phyloP scores from a whole-genome alignment of 2,113 vertebrate species.

The Peromyscus maniculatus region DNA sequence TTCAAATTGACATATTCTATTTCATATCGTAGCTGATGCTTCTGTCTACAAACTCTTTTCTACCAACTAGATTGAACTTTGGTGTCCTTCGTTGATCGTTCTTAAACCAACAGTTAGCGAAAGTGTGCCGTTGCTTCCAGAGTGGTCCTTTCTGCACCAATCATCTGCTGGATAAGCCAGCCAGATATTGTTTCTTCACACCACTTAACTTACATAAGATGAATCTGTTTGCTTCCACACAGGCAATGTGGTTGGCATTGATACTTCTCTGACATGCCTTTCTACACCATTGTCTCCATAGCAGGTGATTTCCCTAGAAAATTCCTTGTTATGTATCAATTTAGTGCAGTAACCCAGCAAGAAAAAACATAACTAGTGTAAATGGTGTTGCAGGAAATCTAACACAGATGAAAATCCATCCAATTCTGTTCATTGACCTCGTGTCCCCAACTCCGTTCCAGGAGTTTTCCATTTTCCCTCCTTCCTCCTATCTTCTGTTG shows the following conservation, averaged over 20 bases:
- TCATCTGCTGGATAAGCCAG: not conserved
- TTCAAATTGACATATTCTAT: not conserved
- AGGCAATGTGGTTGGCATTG: not conserved
- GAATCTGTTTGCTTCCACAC: not conserved
- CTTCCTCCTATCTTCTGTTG: not conserved
- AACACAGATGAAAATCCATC: not conserved
- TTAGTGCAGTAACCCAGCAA: not conserved
- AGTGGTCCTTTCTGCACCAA: not conserved
- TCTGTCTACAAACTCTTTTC: not conserved
- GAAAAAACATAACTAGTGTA: not conserved
- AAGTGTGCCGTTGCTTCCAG: not conserved
- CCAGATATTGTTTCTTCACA: not conserved
- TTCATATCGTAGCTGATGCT: not conserved
- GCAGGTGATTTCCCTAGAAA: not conserved
- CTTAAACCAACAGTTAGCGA: not conserved
- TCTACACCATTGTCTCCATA: not conserved
- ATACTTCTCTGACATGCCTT: not conserved
- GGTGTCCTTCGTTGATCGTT: not conserved
- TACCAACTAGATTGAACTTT: not conserved
- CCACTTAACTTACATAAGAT: constrained; percentile 39
- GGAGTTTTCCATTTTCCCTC: constrained; percentile 21
- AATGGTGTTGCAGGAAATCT: not conserved
- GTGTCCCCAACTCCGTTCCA: not conserved
- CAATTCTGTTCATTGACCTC: not conserved
- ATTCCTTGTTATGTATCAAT: not conserved